phyloP scores from a whole-genome alignment of 1,140 invertebrate species.

The Telenomus remus region DNA sequence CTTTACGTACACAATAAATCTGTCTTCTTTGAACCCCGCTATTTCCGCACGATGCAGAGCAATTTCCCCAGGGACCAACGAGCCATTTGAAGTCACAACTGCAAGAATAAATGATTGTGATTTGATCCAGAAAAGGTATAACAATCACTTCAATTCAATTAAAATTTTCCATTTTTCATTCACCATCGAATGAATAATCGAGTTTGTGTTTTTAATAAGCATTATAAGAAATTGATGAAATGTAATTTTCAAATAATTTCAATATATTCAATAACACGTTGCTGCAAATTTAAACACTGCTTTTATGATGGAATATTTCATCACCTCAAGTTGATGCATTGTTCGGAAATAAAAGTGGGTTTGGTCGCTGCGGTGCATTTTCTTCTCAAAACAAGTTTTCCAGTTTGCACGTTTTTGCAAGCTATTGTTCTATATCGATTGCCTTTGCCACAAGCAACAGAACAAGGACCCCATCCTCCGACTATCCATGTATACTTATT shows the following conservation, averaged over 20 bases:
- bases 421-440: constrained; percentile 72
- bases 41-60: constrained; percentile 79
- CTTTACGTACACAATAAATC: constrained; percentile 79
- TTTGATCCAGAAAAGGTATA: too few species aligned
- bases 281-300: too few species aligned
- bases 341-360: constrained; percentile 68
- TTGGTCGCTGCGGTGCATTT: constrained; percentile 73
- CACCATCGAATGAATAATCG: too few species aligned
- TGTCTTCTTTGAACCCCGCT: constrained; percentile 78
- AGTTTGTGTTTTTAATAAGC: too few species aligned
- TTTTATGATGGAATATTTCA: neutral
- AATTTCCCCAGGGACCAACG: constrained; percentile 80
- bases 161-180: too few species aligned
- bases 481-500: constrained; percentile 76
- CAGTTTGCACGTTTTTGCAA: constrained; percentile 74
- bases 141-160: too few species aligned
- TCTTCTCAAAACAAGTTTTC: constrained; percentile 73
- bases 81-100: constrained; percentile 81
- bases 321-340: constrained; percentile 77
- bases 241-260: too few species aligned
- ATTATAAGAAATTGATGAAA: too few species aligned
- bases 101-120: constrained; percentile 10
- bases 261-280: too few species aligned
- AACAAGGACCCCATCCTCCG: constrained; percentile 78
- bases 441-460: constrained; percentile 77